These are phyloP conservation scores for Protonemura montana DNA, from an alignment of 2,888 invertebrate species.

Conservation along the genomic window DNA sequence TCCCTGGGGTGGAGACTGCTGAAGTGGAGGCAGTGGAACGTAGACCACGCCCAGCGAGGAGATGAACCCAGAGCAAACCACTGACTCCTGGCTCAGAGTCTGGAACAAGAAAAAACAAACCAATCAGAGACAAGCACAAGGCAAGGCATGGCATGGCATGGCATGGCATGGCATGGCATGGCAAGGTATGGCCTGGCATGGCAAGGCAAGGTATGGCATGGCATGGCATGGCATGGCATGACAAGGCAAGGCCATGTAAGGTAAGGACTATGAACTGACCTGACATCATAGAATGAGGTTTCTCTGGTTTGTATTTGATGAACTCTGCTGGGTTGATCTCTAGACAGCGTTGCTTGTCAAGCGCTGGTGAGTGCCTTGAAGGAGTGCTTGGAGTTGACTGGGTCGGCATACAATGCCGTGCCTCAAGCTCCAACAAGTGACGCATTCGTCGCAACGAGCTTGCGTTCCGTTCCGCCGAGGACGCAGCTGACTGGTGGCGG, in stretches of 20 bases:
- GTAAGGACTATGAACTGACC: too few relatives aligned
- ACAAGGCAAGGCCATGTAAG: too few relatives aligned
- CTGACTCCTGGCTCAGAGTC: constrained; percentile 69
- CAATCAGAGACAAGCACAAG: background rate
- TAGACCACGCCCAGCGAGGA: constrained; percentile 86
- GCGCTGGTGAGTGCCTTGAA: constrained; percentile 63
- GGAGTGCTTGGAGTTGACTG: constrained; percentile 24
- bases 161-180: too few relatives aligned
- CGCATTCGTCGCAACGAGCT: constrained; percentile 81
- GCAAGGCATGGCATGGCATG: background rate
- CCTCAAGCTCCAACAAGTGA: constrained; percentile 78
- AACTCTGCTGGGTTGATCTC: constrained; percentile 93
- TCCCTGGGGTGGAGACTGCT: constrained; percentile 76
- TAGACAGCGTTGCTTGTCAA: constrained; percentile 72
- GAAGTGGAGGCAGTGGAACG: constrained; percentile 74
- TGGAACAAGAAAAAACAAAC: constrained; percentile 41
- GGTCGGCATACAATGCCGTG: constrained; percentile 54
- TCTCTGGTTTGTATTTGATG: constrained; percentile 89
- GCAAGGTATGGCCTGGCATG: too few relatives aligned
- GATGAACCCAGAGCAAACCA: constrained; percentile 89
- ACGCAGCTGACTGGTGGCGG: constrained; percentile 58
- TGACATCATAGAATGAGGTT: constrained; percentile 61
- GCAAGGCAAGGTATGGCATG: too few relatives aligned
- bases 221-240: too few relatives aligned
- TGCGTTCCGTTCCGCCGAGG: constrained; percentile 63